A percentile compares a stretch with the other conserved stretches of the same genome.
Evolutionary conservation across 2,888 invertebrate genomes (phyloP).

Genomic region (Hemistola chrysoprasaria): DNA sequence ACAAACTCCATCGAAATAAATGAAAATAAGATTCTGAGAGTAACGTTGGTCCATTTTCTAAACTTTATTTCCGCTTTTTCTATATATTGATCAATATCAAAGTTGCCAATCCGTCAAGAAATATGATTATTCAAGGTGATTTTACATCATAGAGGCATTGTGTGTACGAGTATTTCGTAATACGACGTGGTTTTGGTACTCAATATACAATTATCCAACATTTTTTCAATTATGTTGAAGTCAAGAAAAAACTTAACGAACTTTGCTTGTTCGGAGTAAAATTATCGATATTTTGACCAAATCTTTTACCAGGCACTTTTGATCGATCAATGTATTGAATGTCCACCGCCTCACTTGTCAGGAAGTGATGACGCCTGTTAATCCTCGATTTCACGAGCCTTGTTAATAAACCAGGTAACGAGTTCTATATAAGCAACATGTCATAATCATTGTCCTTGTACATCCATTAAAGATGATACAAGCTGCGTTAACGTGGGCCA

Average conservation of each 20-base stretch:
- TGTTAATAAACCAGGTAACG: no score
- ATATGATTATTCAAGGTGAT: slow-evolving; percentile 24
- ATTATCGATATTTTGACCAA: no score
- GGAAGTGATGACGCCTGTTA: no score
- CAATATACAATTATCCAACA: slow-evolving; percentile 28
- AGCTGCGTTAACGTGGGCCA: no score
- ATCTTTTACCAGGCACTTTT: no score
- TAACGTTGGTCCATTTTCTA: not conserved
- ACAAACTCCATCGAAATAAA: not conserved
- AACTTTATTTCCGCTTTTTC: slow-evolving; percentile 13
- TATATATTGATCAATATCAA: slow-evolving; percentile 1
- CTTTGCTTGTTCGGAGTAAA: no score
- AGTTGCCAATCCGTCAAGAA: slow-evolving; percentile 12
- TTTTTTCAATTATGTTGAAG: slow-evolving; percentile 21
- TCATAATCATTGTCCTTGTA: no score
- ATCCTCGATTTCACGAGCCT: no score
- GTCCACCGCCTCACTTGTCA: no score
- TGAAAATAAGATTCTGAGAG: not conserved
- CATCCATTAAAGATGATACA: no score
- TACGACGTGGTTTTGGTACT: slow-evolving; percentile 22
- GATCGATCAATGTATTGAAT: no score
- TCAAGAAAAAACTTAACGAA: not conserved
- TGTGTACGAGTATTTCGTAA: slow-evolving; percentile 20
- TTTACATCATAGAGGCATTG: slow-evolving; percentile 22
- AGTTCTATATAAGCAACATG: no score